phyloP scores from a whole-genome alignment of 2,113 vertebrate species.

The Sphaerodactylus townsendi region DNA sequence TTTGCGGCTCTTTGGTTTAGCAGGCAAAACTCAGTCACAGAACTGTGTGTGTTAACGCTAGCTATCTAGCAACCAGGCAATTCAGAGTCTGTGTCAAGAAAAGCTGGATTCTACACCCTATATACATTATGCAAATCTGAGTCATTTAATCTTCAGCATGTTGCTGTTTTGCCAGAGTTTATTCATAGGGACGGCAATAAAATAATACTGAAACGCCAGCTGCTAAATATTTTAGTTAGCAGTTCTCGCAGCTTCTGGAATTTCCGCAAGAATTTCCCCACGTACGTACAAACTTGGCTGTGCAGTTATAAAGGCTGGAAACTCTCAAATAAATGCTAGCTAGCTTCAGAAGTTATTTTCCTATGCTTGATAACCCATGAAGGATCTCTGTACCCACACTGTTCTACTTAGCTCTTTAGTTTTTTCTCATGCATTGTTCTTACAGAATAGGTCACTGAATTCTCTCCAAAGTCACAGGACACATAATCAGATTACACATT shows the following conservation, averaged over 20 bases:
- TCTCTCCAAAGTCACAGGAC: not conserved
- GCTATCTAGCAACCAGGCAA: not conserved
- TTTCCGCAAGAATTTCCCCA: not conserved
- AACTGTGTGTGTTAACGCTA: too few species aligned
- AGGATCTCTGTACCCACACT: not conserved
- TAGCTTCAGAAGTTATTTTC: not conserved
- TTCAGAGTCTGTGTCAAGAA: not conserved
- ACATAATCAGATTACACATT: not conserved
- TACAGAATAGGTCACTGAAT: not conserved
- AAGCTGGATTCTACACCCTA: not conserved
- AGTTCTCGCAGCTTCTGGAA: not conserved
- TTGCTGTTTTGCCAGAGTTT: not conserved
- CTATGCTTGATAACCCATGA: not conserved
- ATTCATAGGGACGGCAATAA: not conserved
- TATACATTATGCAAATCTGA: not conserved
- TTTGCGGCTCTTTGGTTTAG: not conserved
- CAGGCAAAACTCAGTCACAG: not conserved
- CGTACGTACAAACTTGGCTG: not conserved
- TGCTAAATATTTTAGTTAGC: not conserved
- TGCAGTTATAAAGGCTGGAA: not conserved
- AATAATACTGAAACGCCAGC: not conserved
- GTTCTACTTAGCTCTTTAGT: not conserved
- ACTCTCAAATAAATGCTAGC: not conserved
- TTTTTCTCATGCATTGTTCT: not conserved
- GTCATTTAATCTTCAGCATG: not conserved